Conservation (phyloP, 2,113 vertebrate genomes). For the Labeo rohita region DNA sequence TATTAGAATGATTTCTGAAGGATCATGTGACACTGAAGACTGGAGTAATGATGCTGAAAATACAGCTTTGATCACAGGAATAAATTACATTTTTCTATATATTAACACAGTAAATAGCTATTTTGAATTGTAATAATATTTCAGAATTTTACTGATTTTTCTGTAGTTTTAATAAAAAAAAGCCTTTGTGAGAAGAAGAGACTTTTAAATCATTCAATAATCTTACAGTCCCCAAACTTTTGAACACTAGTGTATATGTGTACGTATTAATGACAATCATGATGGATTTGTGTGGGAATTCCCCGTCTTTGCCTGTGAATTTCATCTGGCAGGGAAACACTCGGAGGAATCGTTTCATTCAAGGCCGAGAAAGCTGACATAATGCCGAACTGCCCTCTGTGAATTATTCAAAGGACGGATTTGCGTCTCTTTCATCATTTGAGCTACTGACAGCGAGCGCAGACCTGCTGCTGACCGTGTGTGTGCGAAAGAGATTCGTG, state of each 20-base stretch:
- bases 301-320: not conserved
- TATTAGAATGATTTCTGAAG: not conserved
- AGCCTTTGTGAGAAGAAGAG: not conserved
- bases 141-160: not conserved
- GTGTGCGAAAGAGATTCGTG: not conserved
- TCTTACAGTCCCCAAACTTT: not conserved
- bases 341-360: not conserved
- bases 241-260: not conserved
- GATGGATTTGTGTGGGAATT: not conserved
- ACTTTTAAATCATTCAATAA: not conserved
- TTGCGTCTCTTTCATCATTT: conserved; percentile 16
- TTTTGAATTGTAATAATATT: not conserved
- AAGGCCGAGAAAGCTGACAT: not conserved
- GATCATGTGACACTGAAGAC: not conserved
- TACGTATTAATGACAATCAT: not conserved
- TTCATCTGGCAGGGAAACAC: conserved; percentile 5
- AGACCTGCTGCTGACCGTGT: not conserved
- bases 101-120: not conserved
- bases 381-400: conserved; percentile 5
- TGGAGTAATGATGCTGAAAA: not conserved
- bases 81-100: not conserved
- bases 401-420: conserved; percentile 21
- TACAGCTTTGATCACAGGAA: not conserved
- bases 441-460: not conserved
- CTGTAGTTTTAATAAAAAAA: not conserved